These are phyloP conservation scores for Tetrax tetrax DNA, from an alignment of 2,113 vertebrate species.

Conservation along the genomic window DNA sequence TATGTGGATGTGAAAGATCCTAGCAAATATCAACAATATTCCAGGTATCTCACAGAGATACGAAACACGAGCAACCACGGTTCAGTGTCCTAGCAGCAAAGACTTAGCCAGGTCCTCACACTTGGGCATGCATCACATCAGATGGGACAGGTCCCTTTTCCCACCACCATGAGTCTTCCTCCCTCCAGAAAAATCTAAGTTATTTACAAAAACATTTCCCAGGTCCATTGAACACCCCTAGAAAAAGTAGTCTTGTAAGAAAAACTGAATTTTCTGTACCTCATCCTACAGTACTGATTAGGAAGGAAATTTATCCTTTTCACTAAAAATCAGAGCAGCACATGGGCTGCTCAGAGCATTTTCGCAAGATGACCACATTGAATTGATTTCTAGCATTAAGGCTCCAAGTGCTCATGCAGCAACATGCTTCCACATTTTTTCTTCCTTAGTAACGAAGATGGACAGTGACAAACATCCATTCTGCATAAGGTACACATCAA, in stretches of 20 bases:
- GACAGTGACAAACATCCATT: slow-evolving; percentile 43
- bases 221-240: not conserved
- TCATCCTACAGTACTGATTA: not conserved
- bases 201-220: not conserved
- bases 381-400: not conserved
- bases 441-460: not conserved
- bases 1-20: not conserved
- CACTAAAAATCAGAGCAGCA: not conserved
- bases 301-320: not conserved
- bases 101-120: not conserved
- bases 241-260: not conserved
- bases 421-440: slow-evolving; percentile 33
- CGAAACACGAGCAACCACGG: rapidly evolving
- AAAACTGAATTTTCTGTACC: not conserved
- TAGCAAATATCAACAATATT: not conserved
- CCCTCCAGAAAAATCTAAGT: not conserved
- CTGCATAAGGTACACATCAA: slow-evolving; percentile 40
- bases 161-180: not conserved
- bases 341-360: not conserved
- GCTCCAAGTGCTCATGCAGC: not conserved
- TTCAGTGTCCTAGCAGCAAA: not conserved
- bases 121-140: rapidly evolving
- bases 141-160: not conserved
- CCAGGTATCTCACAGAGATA: not conserved
- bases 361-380: slow-evolving; percentile 19